phyloP scores from a whole-genome alignment of 2,113 vertebrate genomes.

The Axis porcinus region DNA sequence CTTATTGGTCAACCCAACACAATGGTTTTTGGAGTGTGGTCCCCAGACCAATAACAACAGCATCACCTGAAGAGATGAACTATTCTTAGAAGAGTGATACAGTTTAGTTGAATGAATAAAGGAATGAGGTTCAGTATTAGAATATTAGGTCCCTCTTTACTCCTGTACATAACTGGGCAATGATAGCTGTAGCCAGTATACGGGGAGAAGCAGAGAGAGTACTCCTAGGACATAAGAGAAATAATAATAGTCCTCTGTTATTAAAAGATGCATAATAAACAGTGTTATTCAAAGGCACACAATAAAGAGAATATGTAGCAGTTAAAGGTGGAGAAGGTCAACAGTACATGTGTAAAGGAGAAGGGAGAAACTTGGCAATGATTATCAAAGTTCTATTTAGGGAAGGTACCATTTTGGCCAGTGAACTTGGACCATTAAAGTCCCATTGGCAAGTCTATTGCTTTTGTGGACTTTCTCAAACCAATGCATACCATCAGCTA shows the following conservation, averaged over 20 bases:
- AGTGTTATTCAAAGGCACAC: background rate
- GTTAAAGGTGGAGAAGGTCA: background rate
- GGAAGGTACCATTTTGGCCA: background rate
- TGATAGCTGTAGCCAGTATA: background rate
- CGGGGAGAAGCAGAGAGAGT: background rate
- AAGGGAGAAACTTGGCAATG: background rate
- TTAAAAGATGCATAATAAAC: background rate
- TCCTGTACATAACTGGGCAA: background rate
- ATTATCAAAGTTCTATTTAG: background rate
- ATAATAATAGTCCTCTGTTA: background rate
- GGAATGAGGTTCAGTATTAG: background rate
- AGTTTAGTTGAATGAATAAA: slow-evolving; percentile 9
- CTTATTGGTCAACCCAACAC: background rate
- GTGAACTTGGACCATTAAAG: background rate
- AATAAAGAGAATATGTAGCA: background rate
- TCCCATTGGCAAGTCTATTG: background rate
- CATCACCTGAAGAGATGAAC: background rate
- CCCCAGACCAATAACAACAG: background rate
- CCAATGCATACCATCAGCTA: background rate
- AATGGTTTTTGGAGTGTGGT: background rate
- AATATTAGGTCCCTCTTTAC: background rate
- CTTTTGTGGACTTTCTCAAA: background rate
- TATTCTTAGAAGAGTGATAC: background rate
- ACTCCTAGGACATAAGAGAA: background rate
- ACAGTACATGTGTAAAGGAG: background rate